These are phyloP conservation scores for Acanthisitta chloris DNA, from an alignment of 2,113 vertebrate genomes.

Conservation along the genomic window DNA sequence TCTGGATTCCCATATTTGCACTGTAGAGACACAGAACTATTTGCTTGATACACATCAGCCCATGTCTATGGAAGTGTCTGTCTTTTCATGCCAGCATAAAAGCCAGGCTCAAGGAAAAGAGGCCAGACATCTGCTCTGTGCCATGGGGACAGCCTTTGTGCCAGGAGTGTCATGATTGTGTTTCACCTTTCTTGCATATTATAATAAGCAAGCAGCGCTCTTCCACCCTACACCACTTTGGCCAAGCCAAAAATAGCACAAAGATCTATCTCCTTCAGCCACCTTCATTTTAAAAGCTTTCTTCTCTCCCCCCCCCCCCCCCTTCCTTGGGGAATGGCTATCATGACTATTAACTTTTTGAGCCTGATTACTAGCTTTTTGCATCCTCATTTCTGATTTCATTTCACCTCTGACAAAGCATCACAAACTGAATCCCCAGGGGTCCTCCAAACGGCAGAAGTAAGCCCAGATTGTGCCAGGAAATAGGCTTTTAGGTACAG, in stretches of 20 bases:
- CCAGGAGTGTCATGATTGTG: neutral
- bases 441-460: neutral
- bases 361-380: neutral
- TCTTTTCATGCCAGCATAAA: neutral
- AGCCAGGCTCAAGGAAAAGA: neutral
- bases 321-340: neutral
- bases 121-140: neutral
- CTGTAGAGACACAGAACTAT: neutral
- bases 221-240: neutral
- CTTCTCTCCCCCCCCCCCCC: neutral
- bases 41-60: neutral
- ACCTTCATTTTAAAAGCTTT: neutral
- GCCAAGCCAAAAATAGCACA: neutral
- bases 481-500: neutral
- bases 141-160: neutral
- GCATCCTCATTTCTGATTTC: neutral
- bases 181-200: neutral
- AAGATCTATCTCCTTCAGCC: neutral
- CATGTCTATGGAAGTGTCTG: neutral
- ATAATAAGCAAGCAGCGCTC: neutral
- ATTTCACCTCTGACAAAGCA: neutral
- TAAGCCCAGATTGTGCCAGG: neutral
- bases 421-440: rapidly evolving
- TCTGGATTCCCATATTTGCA: neutral
- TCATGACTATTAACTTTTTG: neutral